Evolutionary conservation across 37 sponge, comb jelly and placozoan genomes (phyloP).

Genomic region (Agelas oroides): DNA sequence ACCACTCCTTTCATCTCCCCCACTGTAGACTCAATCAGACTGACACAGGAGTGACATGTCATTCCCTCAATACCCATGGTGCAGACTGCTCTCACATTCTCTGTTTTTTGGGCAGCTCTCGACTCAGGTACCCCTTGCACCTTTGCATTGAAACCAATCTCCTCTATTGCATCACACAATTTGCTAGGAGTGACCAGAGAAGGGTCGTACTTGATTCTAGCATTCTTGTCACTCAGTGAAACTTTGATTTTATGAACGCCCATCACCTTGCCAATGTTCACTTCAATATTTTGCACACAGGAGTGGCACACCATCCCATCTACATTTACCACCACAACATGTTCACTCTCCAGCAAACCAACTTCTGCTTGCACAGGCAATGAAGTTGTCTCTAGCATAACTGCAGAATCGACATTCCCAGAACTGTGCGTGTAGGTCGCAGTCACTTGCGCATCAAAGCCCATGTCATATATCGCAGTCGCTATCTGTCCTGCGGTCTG

Average conservation of each 20-base stretch:
- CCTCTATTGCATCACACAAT: constrained; percentile 71
- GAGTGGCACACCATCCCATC: constrained; percentile 95
- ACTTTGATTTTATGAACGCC: constrained; percentile 69
- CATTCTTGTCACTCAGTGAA: constrained; percentile 75
- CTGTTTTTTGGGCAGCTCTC: too few relatives aligned
- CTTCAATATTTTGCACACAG: constrained; percentile 83
- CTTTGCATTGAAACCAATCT: constrained; percentile 84
- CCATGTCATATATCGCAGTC: constrained; percentile 74
- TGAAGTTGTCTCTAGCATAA: background rate
- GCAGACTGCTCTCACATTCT: background rate
- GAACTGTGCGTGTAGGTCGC: constrained; percentile 1
- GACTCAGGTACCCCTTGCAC: too few relatives aligned
- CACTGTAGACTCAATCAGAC: too few relatives aligned
- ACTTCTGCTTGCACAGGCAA: background rate
- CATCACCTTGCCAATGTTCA: constrained; percentile 52
- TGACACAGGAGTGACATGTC: too few relatives aligned
- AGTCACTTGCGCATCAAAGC: too few relatives aligned
- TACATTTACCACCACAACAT: constrained; percentile 36
- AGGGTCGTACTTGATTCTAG: constrained; percentile 61
- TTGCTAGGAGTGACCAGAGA: constrained; percentile 31
- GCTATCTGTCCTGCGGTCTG: constrained; percentile 22
- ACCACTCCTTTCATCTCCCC: too few relatives aligned
- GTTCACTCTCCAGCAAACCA: too few relatives aligned
- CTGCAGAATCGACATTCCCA: background rate
- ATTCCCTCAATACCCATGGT: constrained; percentile 87